Base-by-base conservation (phyloP, 2,888 invertebrate species). In the Candidula unifasciata region DNA sequence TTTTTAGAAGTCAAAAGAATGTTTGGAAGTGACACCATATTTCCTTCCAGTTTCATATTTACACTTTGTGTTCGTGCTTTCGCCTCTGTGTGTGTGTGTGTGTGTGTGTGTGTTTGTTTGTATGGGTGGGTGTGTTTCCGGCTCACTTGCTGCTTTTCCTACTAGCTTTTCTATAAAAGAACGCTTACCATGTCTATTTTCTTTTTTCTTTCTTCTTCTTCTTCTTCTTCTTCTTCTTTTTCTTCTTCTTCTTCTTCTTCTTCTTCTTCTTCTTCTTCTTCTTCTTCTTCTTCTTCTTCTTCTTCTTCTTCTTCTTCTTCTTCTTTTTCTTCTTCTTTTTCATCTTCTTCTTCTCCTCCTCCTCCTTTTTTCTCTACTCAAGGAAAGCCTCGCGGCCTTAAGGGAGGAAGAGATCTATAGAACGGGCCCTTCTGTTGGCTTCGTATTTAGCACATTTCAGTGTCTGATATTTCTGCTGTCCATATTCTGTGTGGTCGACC, bases 321-420 rank as follows among this genome's bases (percentile, higher is more conserved):
- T 69, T 74, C 66, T 74, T 86, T 57, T 76, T 73, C 82, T 77
- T 81, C 54, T 82, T n/a, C 52, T 82, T 74, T 37, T 82, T 85
- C 83, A 57, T 87, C 87, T 69, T 84, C 80, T 80, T 83, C 82
- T 84, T 85, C 84, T 79, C 82, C 84, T 30, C 64, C 83, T 77
- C 78, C 79, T 64, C 74, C 80, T 76, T 87, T 87, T 77, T 86
- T 86, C 66, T 80, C 87, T 82, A 86, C 86, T 71, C n/a, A n/a
- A n/a, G n/a, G n/a, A n/a, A n/a, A n/a, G n/a, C n/a, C n/a, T n/a
- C n/a, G n/a, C n/a, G n/a, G n/a, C n/a, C n/a, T n/a, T n/a, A n/a
- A n/a, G n/a, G n/a, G n/a, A n/a, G n/a, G n/a, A n/a, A n/a, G n/a
- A n/a, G n/a, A n/a, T n/a, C n/a, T n/a, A n/a, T n/a, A n/a, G n/a